A percentile compares a stretch with the other conserved stretches of the same genome.
Conservation (phyloP, 2,113 vertebrate species). For the Erythrocercus mccallii region DNA sequence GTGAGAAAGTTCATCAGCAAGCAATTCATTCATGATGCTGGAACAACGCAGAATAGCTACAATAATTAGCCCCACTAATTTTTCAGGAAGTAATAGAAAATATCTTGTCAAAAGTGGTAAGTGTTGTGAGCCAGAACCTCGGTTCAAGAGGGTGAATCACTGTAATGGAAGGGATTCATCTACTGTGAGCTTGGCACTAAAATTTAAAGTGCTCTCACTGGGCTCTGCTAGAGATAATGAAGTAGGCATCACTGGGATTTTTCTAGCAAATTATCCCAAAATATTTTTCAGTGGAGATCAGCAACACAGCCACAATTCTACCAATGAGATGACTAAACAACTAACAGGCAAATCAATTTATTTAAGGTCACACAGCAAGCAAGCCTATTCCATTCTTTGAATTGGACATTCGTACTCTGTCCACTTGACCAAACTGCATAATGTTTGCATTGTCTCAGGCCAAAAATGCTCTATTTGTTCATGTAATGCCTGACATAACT, state of each 20-base stretch:
- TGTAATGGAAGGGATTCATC: background rate
- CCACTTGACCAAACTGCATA: constrained; percentile 27
- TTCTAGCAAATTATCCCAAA: background rate
- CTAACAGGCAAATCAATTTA: background rate
- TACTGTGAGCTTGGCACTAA: background rate
- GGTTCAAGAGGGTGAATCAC: background rate
- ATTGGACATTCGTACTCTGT: background rate
- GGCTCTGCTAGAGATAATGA: background rate
- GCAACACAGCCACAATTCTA: background rate
- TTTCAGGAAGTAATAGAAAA: background rate
- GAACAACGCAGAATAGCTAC: background rate
- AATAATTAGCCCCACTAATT: background rate
- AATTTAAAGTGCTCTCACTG: background rate
- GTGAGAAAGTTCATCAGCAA: background rate
- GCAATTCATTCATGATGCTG: background rate
- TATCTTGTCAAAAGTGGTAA: background rate
- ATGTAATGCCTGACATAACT: background rate
- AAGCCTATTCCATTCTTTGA: background rate
- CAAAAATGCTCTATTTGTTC: constrained; percentile 29
- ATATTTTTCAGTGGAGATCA: background rate
- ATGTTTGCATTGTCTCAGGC: constrained; percentile 31
- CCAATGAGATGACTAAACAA: background rate
- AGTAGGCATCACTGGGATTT: background rate
- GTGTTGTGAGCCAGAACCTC: background rate
- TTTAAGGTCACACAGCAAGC: background rate